phyloP scores from a whole-genome alignment of 2,888 invertebrate genomes.

The Azorinus chamasolen region DNA sequence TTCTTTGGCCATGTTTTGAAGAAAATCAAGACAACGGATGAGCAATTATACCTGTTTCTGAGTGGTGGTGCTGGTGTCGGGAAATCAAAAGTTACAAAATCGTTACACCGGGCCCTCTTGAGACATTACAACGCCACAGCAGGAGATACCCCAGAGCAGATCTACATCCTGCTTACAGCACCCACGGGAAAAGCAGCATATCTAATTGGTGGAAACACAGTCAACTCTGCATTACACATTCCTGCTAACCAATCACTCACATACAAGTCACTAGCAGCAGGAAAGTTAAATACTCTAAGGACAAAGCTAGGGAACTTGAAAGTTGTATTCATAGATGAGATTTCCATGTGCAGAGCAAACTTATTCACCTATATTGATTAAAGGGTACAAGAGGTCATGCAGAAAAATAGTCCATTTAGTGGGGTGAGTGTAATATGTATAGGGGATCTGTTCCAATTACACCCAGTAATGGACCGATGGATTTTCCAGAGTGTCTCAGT shows the following conservation, averaged over 20 bases:
- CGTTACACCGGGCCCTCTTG: constrained; percentile 11
- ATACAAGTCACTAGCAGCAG: constrained; percentile 10
- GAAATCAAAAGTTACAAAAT: constrained; percentile 22
- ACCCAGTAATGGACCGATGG: constrained; percentile 51
- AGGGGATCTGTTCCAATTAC: constrained; percentile 55
- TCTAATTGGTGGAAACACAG: constrained; percentile 21
- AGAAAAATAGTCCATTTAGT: constrained; percentile 27
- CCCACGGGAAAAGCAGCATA: constrained; percentile 40
- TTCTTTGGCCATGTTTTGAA: constrained; percentile 26
- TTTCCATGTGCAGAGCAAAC: constrained; percentile 50
- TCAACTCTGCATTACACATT: constrained; percentile 22
- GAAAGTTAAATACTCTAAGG: constrained; percentile 20
- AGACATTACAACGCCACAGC: constrained; percentile 6
- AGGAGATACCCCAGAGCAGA: constrained; percentile 21
- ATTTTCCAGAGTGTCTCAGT: constrained; percentile 51
- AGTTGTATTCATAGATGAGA: constrained; percentile 48
- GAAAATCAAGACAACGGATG: constrained; percentile 1
- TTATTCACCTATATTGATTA: constrained; percentile 33
- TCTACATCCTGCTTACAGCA: constrained; percentile 29
- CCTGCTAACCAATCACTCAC: constrained; percentile 25
- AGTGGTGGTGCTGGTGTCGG: constrained; percentile 50
- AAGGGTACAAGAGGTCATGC: constrained; percentile 34
- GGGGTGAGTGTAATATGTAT: constrained; percentile 37
- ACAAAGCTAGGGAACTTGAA: constrained; percentile 19
- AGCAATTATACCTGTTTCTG: constrained; percentile 41